Conservation (phyloP, 1,140 invertebrate genomes). For the Drosophila suzukii region DNA sequence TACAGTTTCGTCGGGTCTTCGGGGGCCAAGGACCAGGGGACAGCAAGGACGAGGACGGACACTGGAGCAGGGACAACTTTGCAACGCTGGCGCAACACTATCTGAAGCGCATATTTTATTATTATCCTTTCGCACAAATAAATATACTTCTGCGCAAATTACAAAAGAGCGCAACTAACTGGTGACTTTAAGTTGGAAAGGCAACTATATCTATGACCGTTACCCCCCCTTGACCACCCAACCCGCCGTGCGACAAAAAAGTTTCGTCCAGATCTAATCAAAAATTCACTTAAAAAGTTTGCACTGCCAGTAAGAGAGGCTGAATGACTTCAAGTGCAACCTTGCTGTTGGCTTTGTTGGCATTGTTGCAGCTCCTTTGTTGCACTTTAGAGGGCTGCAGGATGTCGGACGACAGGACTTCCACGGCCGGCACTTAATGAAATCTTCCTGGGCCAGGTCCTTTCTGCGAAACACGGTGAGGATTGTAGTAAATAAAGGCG, state of each 20-base stretch:
- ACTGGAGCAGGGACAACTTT: conserved; percentile 46
- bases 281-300: conserved; percentile 83
- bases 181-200: conserved; percentile 69
- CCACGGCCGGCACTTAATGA: conserved; percentile 43
- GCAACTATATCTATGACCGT: conserved; percentile 45
- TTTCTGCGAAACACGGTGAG: background rate
- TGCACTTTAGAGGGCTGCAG: conserved; percentile 12
- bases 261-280: conserved; percentile 80
- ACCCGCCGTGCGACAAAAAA: conserved; percentile 67
- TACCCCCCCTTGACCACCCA: background rate
- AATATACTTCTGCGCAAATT: conserved; percentile 79
- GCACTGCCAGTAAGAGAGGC: conserved; percentile 54
- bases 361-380: conserved; percentile 68
- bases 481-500: conserved; percentile 21
- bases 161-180: conserved; percentile 74
- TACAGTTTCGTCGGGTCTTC: conserved; percentile 53
- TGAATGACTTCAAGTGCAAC: conserved; percentile 68
- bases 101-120: conserved; percentile 79
- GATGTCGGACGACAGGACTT: conserved; percentile 15
- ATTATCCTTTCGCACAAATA: conserved; percentile 78
- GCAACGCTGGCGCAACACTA: conserved; percentile 47
- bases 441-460: conserved; percentile 32
- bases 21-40: background rate
- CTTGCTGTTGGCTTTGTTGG: conserved; percentile 4
- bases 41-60: conserved; percentile 6